These are phyloP conservation scores for Eupithecia subumbrata DNA, from an alignment of 2,888 invertebrate species.

Conservation along the genomic window DNA sequence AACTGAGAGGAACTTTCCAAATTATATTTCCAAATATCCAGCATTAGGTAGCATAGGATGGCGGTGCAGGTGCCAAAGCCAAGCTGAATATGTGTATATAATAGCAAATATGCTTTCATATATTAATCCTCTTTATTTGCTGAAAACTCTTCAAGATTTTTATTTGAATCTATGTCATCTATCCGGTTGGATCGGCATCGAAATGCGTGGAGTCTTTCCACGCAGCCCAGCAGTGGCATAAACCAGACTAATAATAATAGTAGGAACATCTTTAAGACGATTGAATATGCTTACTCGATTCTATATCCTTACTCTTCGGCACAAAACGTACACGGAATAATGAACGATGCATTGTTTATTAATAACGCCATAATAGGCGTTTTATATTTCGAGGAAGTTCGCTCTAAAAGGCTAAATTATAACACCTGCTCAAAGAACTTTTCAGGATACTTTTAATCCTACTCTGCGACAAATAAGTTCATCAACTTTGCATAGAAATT, in stretches of 20 bases:
- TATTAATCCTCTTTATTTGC: too few relatives aligned
- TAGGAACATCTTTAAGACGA: neutral
- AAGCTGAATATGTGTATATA: too few relatives aligned
- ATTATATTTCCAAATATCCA: too few relatives aligned
- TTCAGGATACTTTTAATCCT: neutral
- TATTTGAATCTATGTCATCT: too few relatives aligned
- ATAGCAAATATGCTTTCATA: too few relatives aligned
- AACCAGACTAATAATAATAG: neutral
- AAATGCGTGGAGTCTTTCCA: neutral
- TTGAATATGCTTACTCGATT: neutral
- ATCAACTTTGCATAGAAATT: neutral
- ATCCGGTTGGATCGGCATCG: too few relatives aligned
- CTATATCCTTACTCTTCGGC: slow-evolving; percentile 7
- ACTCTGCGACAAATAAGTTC: neutral
- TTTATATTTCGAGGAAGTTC: slow-evolving; percentile 35
- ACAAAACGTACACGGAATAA: slow-evolving; percentile 39
- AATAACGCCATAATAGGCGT: slow-evolving; percentile 33
- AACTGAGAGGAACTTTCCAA: too few relatives aligned
- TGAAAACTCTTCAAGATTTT: too few relatives aligned
- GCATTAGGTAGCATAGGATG: too few relatives aligned
- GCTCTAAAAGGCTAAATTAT: slow-evolving; percentile 31
- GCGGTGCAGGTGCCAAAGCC: too few relatives aligned
- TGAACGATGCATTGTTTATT: slow-evolving; percentile 41
- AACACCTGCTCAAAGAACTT: slow-evolving; percentile 20
- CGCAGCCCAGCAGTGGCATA: neutral